phyloP scores from a whole-genome alignment of 2,113 vertebrate species.

The Cervus canadensis region DNA sequence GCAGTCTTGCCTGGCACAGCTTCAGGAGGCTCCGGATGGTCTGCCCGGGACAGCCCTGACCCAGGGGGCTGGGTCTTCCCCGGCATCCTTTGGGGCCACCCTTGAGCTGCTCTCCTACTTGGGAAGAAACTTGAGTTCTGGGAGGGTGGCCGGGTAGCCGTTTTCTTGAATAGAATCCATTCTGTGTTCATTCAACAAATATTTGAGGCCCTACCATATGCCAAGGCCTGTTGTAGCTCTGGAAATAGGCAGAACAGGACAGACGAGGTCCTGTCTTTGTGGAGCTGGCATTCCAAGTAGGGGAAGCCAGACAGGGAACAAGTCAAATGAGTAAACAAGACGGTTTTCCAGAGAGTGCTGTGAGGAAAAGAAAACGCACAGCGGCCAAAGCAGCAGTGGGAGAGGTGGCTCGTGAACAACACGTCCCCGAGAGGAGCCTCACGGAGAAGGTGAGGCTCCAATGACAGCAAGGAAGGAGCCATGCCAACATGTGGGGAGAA shows the following conservation, averaged over 20 bases:
- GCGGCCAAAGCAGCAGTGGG: background rate
- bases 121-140: background rate
- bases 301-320: slow-evolving; percentile 55
- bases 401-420: background rate
- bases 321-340: slow-evolving; percentile 56
- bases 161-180: slow-evolving; percentile 50
- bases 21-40: background rate
- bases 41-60: background rate
- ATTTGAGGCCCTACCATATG: slow-evolving; percentile 51
- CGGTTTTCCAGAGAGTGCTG: slow-evolving; percentile 4
- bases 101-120: background rate
- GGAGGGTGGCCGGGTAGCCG: background rate
- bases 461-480: background rate
- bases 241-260: slow-evolving; percentile 65
- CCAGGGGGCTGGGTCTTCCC: background rate
- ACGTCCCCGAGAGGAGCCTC: background rate
- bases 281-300: slow-evolving; percentile 15
- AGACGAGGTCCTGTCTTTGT: slow-evolving; percentile 55
- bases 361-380: background rate
- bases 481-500: background rate
- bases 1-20: background rate
- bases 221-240: slow-evolving; percentile 55
- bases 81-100: background rate
- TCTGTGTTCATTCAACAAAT: slow-evolving; percentile 68
- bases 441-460: background rate